Evolutionary conservation across 1,140 invertebrate genomes (phyloP).

Genomic region (Drosophila tsacasi): DNA sequence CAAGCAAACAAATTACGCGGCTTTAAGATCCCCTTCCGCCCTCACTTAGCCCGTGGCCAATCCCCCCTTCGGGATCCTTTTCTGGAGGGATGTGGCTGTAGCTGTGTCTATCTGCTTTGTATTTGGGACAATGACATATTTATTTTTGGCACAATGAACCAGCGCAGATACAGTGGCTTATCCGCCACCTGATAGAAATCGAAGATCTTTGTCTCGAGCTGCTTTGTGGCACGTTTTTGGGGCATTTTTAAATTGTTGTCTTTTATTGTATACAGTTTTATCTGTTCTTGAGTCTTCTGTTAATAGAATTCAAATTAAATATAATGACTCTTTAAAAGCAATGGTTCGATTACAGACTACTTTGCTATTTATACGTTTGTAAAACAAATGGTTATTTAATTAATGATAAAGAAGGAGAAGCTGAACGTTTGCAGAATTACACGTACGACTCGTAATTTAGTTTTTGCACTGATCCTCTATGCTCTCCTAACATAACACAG

Average conservation of each 20-base stretch:
- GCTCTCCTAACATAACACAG: too few species aligned
- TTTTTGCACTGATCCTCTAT: too few species aligned
- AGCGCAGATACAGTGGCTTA: constrained; percentile 56
- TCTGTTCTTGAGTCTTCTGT: too few species aligned
- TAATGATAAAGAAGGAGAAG: too few species aligned
- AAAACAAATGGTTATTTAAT: too few species aligned
- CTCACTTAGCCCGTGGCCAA: not conserved
- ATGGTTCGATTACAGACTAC: too few species aligned
- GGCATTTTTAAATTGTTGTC: constrained; percentile 55
- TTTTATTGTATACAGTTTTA: too few species aligned
- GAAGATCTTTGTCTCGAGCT: constrained; percentile 19
- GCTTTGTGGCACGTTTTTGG: constrained; percentile 45
- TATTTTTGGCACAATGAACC: constrained; percentile 64
- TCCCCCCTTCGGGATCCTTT: constrained; percentile 8
- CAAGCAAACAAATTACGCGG: constrained; percentile 78
- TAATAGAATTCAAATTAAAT: too few species aligned
- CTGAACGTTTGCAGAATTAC: too few species aligned
- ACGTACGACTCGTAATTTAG: too few species aligned
- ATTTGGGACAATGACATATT: constrained; percentile 68
- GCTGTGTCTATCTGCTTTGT: constrained; percentile 32
- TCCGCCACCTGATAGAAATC: constrained; percentile 38
- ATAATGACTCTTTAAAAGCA: too few species aligned
- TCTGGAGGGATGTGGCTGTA: not conserved
- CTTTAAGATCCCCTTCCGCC: constrained; percentile 62
- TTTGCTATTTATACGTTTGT: too few species aligned